Evolutionary conservation across 2,888 invertebrate species (phyloP).

Genomic region (Netelia fuscicornis): DNA sequence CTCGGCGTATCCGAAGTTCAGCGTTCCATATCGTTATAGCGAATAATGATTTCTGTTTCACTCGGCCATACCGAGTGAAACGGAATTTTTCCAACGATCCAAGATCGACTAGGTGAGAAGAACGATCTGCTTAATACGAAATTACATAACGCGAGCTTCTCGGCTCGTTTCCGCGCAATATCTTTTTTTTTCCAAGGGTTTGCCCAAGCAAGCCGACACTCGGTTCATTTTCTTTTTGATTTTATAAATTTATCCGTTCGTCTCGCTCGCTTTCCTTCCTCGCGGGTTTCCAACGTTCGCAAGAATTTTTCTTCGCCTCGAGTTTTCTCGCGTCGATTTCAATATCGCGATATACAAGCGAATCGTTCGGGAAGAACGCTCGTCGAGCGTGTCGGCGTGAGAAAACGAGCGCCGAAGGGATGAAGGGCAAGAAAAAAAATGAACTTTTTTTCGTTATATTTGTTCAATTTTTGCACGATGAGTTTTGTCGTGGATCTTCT

Average conservation of each 20-base stretch:
- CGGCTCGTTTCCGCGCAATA: conserved; percentile 39
- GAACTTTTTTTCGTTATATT: conserved; percentile 5
- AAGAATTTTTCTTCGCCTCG: neutral
- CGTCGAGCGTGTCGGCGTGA: conserved; percentile 23
- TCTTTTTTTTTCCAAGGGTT: conserved; percentile 39
- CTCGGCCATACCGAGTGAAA: conserved; percentile 33
- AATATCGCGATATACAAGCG: conserved; percentile 5
- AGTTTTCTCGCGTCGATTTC: conserved; percentile 22
- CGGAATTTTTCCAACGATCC: no score
- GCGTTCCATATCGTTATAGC: conserved; percentile 27
- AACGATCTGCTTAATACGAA: neutral
- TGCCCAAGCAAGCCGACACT: conserved; percentile 26
- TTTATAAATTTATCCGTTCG: conserved; percentile 58
- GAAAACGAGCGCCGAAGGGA: neutral
- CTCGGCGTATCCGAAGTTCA: conserved; percentile 30
- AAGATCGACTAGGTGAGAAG: neutral
- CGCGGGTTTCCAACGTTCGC: conserved; percentile 4
- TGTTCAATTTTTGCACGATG: conserved; percentile 32
- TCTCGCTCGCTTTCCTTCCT: conserved; percentile 38
- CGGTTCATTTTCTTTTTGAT: neutral
- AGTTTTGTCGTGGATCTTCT: conserved; percentile 1
- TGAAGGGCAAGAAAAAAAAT: neutral
- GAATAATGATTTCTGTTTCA: conserved; percentile 52
- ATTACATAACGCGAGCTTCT: conserved; percentile 15
- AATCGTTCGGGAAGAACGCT: neutral